Evolutionary conservation across 92 coral and sea anemone species (phyloP).

Genomic region (Porites evermanni): DNA sequence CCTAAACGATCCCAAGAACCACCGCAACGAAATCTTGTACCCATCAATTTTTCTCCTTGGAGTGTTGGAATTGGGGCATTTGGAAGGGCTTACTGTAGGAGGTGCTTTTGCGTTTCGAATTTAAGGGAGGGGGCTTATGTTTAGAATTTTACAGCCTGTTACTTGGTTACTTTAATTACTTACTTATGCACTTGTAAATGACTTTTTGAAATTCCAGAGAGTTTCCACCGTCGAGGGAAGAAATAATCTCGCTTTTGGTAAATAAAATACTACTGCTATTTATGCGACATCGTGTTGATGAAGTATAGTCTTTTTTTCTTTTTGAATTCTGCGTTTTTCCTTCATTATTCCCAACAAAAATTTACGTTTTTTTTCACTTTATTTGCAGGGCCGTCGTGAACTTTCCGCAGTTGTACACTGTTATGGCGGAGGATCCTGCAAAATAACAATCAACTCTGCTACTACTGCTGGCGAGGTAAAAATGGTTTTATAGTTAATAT

Average conservation of each 20-base stretch:
- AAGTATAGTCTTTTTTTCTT: background rate
- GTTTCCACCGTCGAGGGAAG: constrained; percentile 98
- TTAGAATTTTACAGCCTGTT: no score
- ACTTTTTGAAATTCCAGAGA: constrained; percentile 67
- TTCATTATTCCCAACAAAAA: no score
- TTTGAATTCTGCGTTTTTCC: background rate
- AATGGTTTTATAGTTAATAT: no score
- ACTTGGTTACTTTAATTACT: no score
- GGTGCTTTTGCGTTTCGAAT: background rate
- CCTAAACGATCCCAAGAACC: no score
- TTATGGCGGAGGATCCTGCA: constrained; percentile 98
- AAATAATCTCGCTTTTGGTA: constrained; percentile 94
- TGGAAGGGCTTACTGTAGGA: background rate
- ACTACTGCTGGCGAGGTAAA: constrained; percentile 98
- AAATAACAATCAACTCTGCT: constrained; percentile 95
- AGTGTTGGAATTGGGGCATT: background rate
- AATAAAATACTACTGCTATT: constrained; percentile 13
- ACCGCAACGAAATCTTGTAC: no score
- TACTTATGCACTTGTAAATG: no score
- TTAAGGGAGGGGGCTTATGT: background rate
- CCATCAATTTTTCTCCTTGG: background rate
- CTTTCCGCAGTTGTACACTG: constrained; percentile 92
- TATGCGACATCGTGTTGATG: background rate
- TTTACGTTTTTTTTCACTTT: background rate
- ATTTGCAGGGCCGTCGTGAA: constrained; percentile 95